Evolutionary conservation across 1,140 invertebrate genomes (phyloP).

Genomic region (Parapsyche elsis): DNA sequence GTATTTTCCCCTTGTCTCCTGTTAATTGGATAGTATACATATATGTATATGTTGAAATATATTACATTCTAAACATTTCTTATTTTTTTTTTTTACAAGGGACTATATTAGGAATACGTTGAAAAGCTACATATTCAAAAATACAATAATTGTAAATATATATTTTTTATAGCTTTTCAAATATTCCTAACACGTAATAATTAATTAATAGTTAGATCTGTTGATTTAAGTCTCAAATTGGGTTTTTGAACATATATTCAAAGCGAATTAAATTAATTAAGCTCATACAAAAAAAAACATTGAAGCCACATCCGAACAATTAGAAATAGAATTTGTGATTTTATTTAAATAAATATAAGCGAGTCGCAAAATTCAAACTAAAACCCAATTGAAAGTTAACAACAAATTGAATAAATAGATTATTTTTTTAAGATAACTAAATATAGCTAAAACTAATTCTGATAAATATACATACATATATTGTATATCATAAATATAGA

Average conservation of each 20-base stretch:
- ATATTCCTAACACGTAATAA: conserved; percentile 10
- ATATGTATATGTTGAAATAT: background rate
- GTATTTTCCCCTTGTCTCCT: background rate
- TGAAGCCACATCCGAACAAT: background rate
- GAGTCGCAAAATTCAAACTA: background rate
- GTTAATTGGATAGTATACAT: background rate
- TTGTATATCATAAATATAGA: background rate
- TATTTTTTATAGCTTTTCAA: conserved; percentile 16
- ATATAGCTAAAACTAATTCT: background rate
- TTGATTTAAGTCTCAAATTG: conserved; percentile 54
- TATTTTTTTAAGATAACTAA: background rate
- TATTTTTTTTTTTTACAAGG: background rate
- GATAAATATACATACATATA: conserved; percentile 1
- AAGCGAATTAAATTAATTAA: background rate
- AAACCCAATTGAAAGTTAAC: conserved; percentile 56
- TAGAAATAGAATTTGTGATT: background rate
- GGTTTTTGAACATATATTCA: conserved; percentile 38
- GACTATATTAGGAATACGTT: conserved; percentile 1
- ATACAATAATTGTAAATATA: background rate
- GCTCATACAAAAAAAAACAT: conserved; percentile 2
- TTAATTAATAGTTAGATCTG: conserved; percentile 37
- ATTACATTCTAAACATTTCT: background rate
- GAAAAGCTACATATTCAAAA: conserved; percentile 16
- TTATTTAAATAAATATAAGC: background rate
- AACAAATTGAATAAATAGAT: conserved; percentile 53